Conservation (phyloP, 1,140 invertebrate genomes). For the Meloidogyne floridensis region DNA sequence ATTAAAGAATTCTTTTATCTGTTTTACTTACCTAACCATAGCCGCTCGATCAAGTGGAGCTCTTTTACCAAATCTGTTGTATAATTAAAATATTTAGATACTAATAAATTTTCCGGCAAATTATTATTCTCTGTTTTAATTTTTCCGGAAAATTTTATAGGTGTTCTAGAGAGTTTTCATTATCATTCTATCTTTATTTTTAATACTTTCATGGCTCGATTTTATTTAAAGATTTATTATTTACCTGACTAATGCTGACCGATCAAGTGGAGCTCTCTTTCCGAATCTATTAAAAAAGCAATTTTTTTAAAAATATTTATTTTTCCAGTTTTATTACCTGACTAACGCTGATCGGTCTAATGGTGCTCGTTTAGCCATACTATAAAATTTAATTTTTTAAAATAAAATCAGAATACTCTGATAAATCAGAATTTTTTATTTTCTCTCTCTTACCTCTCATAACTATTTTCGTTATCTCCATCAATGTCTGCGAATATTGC, state of each 20-base stretch:
- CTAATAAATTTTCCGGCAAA: background rate
- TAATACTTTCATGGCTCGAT: background rate
- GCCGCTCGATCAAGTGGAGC: background rate
- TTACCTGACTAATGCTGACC: slow-evolving; percentile 20
- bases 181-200: background rate
- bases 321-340: slow-evolving; percentile 8
- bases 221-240: background rate
- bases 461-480: background rate
- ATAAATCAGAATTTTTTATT: background rate
- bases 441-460: background rate
- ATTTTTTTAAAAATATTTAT: background rate
- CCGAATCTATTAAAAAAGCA: slow-evolving; percentile 13
- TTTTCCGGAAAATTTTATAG: background rate
- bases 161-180: background rate
- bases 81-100: background rate
- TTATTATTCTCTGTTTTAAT: background rate
- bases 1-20: background rate
- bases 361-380: slow-evolving; percentile 24
- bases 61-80: background rate
- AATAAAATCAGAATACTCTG: background rate
- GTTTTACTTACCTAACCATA: slow-evolving; percentile 12
- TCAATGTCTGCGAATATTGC: background rate
- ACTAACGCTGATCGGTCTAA: slow-evolving; percentile 26
- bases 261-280: slow-evolving; percentile 27
- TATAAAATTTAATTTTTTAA: background rate